phyloP scores from a whole-genome alignment of 2,888 invertebrate genomes.

The Watsonalla binaria region DNA sequence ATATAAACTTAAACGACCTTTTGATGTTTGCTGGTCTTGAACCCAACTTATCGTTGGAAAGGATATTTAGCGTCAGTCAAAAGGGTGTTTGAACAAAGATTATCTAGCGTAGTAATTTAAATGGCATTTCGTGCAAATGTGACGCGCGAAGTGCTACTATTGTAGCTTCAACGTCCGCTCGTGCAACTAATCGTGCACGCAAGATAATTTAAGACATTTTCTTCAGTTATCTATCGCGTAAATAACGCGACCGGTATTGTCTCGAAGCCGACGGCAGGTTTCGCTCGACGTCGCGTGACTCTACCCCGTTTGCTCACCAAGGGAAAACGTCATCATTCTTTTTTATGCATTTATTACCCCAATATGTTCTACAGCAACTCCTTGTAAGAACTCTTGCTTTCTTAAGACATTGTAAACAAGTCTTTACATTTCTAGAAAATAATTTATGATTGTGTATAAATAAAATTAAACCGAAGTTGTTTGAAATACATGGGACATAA shows the following conservation, averaged over 20 bases:
- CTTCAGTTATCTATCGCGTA: slow-evolving; percentile 59
- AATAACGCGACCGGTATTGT: slow-evolving; percentile 57
- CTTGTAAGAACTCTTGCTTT: slow-evolving; percentile 19
- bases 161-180: slow-evolving; percentile 13
- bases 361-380: slow-evolving; percentile 31
- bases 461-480: slow-evolving; percentile 39
- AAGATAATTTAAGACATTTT: slow-evolving; percentile 60
- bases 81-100: slow-evolving; percentile 9
- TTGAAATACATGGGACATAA: slow-evolving; percentile 24
- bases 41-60: background rate
- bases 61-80: slow-evolving; percentile 1
- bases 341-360: slow-evolving; percentile 35
- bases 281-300: slow-evolving; percentile 60
- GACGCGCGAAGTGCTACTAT: slow-evolving; percentile 25
- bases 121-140: slow-evolving; percentile 33
- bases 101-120: slow-evolving; percentile 25
- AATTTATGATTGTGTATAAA: slow-evolving; percentile 24
- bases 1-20: no score
- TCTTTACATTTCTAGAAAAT: slow-evolving; percentile 28
- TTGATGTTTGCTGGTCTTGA: background rate
- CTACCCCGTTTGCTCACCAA: slow-evolving; percentile 42
- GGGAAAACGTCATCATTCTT: slow-evolving; percentile 59
- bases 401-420: slow-evolving; percentile 12
- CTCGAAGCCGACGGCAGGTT: slow-evolving; percentile 42
- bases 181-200: slow-evolving; percentile 38